phyloP scores from a whole-genome alignment of 2,888 invertebrate species.

The Lucinisca nassula region DNA sequence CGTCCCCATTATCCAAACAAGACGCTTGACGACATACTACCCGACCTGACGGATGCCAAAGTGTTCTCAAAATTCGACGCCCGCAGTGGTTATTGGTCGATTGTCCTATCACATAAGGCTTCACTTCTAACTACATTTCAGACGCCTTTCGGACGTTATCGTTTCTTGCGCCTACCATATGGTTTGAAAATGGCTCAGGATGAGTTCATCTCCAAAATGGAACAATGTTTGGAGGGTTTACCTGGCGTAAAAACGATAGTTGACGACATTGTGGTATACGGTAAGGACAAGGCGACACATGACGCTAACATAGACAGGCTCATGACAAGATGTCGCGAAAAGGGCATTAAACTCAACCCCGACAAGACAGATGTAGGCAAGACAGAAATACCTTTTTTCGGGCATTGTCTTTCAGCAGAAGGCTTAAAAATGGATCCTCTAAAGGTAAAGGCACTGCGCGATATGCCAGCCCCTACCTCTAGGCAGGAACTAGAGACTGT shows the following conservation, averaged over 20 bases:
- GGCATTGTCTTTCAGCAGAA: slow-evolving; percentile 55
- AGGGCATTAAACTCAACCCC: slow-evolving; percentile 61
- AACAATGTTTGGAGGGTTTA: neutral
- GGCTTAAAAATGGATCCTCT: slow-evolving; percentile 56
- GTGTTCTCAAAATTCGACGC: slow-evolving; percentile 32
- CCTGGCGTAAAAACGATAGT: slow-evolving; percentile 35
- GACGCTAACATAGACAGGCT: slow-evolving; percentile 53
- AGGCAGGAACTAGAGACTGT: slow-evolving; percentile 27
- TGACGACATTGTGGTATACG: slow-evolving; percentile 37
- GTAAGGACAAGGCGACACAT: slow-evolving; percentile 49
- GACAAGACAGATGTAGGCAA: slow-evolving; percentile 46
- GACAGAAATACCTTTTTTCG: slow-evolving; percentile 58
- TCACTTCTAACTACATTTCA: slow-evolving; percentile 38
- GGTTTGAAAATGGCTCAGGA: slow-evolving; percentile 34
- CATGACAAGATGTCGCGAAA: slow-evolving; percentile 45
- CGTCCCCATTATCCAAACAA: slow-evolving; percentile 26
- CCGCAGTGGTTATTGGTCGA: slow-evolving; percentile 15
- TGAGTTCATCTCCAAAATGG: slow-evolving; percentile 34
- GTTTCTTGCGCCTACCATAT: slow-evolving; percentile 20
- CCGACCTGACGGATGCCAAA: slow-evolving; percentile 14
- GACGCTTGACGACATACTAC: slow-evolving; percentile 63
- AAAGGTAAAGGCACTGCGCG: slow-evolving; percentile 58
- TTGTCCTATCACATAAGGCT: slow-evolving; percentile 12
- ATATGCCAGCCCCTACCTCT: slow-evolving; percentile 61
- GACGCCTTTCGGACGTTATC: slow-evolving; percentile 28